Evolutionary conservation across 2,888 invertebrate genomes (phyloP).

Genomic region (Chouioia cunea): DNA sequence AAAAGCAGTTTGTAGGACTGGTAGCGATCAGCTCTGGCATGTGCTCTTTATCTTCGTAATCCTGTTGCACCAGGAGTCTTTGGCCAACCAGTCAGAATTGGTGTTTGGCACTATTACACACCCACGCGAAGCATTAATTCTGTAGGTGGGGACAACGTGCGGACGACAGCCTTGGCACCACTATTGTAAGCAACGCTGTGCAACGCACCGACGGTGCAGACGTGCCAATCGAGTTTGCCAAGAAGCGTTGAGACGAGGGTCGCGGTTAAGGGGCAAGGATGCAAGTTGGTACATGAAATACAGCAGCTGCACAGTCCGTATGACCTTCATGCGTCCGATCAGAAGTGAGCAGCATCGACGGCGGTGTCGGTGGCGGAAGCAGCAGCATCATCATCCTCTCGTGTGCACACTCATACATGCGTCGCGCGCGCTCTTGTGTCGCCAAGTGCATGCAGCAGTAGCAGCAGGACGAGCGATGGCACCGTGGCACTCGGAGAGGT

Average conservation of each 20-base stretch:
- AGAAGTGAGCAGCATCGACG: constrained; percentile 31
- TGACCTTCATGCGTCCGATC: constrained; percentile 48
- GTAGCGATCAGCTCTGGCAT: constrained; percentile 32
- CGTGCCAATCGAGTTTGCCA: background rate
- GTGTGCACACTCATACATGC: constrained; percentile 12
- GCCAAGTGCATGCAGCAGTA: background rate
- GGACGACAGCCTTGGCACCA: background rate
- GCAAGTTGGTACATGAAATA: background rate
- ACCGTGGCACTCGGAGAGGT: background rate
- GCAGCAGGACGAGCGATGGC: no score
- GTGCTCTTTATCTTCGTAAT: constrained; percentile 11
- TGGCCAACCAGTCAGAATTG: background rate
- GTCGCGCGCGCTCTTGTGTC: constrained; percentile 1
- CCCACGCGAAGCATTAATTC: constrained; percentile 20
- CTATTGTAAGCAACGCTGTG: constrained; percentile 7
- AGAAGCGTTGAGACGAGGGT: background rate
- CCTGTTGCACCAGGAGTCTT: constrained; percentile 14
- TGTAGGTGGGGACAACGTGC: constrained; percentile 12
- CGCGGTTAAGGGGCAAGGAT: background rate
- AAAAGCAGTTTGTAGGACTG: background rate
- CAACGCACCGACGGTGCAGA: constrained; percentile 6
- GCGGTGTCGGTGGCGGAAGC: constrained; percentile 2
- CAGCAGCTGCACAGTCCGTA: constrained; percentile 20
- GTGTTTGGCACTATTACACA: constrained; percentile 14
- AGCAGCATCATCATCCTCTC: constrained; percentile 41